Percentiles rank a stretch among this genome's conserved stretches.
Evolutionary conservation across 1,140 invertebrate genomes (phyloP).

Genomic region (Lamellibrachia luymesi): DNA sequence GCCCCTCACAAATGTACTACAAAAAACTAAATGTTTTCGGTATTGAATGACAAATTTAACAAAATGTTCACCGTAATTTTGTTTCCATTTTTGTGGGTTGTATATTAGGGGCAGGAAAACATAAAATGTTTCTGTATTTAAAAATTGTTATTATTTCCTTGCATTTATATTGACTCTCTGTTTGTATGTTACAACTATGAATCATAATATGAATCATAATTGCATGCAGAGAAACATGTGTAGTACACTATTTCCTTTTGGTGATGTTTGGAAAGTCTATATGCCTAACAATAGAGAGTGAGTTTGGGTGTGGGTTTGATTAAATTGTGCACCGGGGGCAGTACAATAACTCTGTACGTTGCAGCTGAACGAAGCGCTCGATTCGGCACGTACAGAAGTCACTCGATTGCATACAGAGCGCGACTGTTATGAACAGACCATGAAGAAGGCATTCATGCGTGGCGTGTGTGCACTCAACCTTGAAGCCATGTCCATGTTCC

Average conservation of each 20-base stretch:
- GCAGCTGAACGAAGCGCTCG: conserved; percentile 42
- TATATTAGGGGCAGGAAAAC: too few species aligned
- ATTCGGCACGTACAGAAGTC: conserved; percentile 41
- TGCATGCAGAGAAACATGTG: background rate
- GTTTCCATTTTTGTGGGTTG: too few species aligned
- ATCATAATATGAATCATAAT: background rate
- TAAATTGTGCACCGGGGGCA: background rate
- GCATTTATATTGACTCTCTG: background rate
- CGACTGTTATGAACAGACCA: conserved; percentile 50
- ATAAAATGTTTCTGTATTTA: too few species aligned
- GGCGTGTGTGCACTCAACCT: conserved; percentile 57
- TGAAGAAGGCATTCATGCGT: conserved; percentile 57
- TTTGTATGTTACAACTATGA: background rate
- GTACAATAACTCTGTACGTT: background rate
- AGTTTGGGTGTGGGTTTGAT: too few species aligned
- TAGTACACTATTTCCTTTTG: too few species aligned
- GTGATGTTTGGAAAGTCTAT: too few species aligned
- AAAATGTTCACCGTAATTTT: too few species aligned
- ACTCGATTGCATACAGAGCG: conserved; percentile 40
- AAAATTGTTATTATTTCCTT: background rate
- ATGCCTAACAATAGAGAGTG: too few species aligned
- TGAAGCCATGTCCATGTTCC: conserved; percentile 56
- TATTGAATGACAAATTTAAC: too few species aligned
- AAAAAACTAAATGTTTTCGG: too few species aligned
- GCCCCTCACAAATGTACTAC: too few species aligned